A percentile compares a stretch with the other conserved stretches of the same genome.
Evolutionary conservation across 1,140 invertebrate genomes (phyloP).

Genomic region (Schlechtendalia chinensis): DNA sequence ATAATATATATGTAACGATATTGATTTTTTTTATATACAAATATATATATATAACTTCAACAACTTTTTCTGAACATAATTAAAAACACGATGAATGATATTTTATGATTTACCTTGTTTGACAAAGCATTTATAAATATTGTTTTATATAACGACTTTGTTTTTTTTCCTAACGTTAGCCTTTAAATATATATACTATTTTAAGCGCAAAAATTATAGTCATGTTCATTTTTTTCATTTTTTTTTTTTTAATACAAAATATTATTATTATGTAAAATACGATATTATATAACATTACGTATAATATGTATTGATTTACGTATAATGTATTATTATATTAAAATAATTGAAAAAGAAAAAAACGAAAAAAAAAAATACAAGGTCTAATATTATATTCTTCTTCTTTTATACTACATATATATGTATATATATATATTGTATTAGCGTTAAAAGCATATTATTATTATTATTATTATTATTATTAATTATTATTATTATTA

Average conservation of each 20-base stretch:
- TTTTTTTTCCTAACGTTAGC: constrained; percentile 43
- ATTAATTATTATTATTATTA: constrained; percentile 25
- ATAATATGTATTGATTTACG: neutral
- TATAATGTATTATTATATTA: neutral
- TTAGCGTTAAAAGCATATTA: neutral
- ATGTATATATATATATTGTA: too few species aligned
- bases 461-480: constrained; percentile 33
- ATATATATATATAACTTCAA: constrained; percentile 37
- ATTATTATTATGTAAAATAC: constrained; percentile 4
- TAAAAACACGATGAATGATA: constrained; percentile 33
- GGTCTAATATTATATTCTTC: constrained; percentile 33
- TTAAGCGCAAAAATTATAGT: constrained; percentile 36
- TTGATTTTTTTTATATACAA: constrained; percentile 36
- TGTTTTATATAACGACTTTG: constrained; percentile 32
- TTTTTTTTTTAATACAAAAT: constrained; percentile 15
- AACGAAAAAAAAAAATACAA: constrained; percentile 35
- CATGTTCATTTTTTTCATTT: constrained; percentile 34
- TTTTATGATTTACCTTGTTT: constrained; percentile 38
- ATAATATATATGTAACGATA: too few species aligned
- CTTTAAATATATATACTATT: constrained; percentile 16
- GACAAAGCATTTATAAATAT: constrained; percentile 38
- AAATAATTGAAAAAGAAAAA: constrained; percentile 4
- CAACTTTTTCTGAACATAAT: constrained; percentile 46
- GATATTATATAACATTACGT: constrained; percentile 6
- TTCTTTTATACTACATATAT: neutral